phyloP scores from a whole-genome alignment of 2,888 invertebrate genomes.

The Idaea aversata region DNA sequence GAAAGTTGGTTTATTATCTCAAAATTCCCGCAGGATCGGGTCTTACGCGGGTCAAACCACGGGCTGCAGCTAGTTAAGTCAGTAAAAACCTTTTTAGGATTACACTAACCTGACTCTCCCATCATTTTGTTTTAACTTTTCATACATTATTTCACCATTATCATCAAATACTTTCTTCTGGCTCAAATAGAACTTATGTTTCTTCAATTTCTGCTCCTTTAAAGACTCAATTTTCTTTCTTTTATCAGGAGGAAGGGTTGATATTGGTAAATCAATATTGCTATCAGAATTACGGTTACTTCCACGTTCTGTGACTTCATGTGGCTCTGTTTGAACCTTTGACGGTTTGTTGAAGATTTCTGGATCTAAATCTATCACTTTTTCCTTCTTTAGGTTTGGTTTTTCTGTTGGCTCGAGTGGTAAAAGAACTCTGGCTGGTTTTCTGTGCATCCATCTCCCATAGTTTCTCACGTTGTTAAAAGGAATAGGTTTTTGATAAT shows the following conservation, averaged over 20 bases:
- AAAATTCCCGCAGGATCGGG: too few relatives aligned
- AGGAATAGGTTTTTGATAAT: slow-evolving; percentile 25
- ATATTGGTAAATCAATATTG: not conserved
- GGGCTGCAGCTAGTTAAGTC: too few relatives aligned
- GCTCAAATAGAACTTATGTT: slow-evolving; percentile 54
- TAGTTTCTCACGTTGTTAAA: slow-evolving; percentile 50
- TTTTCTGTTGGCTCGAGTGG: slow-evolving; percentile 61
- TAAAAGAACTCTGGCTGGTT: slow-evolving; percentile 72
- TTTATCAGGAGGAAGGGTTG: slow-evolving; percentile 8
- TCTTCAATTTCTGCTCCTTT: slow-evolving; percentile 51
- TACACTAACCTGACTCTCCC: slow-evolving; percentile 70
- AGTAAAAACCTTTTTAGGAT: too few relatives aligned
- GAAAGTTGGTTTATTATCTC: too few relatives aligned
- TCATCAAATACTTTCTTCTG: slow-evolving; percentile 75
- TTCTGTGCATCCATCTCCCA: slow-evolving; percentile 76
- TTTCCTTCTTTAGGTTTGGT: slow-evolving; percentile 59
- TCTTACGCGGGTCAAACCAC: too few relatives aligned
- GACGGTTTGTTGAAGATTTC: slow-evolving; percentile 35
- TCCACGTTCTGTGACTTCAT: not conserved
- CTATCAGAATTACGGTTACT: not conserved
- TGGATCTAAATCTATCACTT: slow-evolving; percentile 58
- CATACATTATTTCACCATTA: slow-evolving; percentile 79
- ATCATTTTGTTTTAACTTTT: slow-evolving; percentile 83
- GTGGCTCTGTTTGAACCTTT: slow-evolving; percentile 21
- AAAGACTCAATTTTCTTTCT: slow-evolving; percentile 40